Evolutionary conservation across 2,888 invertebrate genomes (phyloP).

Genomic region (Dasypolia templi): DNA sequence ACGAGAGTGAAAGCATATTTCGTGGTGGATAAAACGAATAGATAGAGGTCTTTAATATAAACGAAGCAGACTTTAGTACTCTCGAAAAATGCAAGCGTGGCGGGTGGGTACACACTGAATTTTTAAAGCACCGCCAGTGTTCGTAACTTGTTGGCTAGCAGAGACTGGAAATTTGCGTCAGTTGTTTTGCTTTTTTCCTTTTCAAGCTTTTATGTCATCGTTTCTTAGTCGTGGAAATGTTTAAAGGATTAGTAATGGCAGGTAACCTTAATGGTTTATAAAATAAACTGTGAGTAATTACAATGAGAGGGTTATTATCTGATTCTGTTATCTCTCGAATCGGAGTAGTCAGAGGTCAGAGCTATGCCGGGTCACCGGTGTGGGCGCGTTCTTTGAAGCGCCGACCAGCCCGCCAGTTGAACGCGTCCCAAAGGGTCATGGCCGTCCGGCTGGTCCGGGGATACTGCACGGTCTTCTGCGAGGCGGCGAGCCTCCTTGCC

Average conservation of each 20-base stretch:
- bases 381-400: too few relatives aligned
- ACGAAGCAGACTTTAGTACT: constrained; percentile 90
- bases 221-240: constrained; percentile 47
- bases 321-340: too few relatives aligned
- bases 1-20: constrained; percentile 88
- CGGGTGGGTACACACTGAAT: constrained; percentile 86
- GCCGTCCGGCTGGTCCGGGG: too few relatives aligned
- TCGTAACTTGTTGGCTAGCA: constrained; percentile 69
- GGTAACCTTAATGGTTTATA: constrained; percentile 2
- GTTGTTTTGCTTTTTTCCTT: constrained; percentile 57
- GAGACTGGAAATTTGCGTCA: constrained; percentile 67
- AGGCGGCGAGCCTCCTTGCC: too few relatives aligned
- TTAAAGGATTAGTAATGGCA: constrained; percentile 18
- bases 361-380: too few relatives aligned
- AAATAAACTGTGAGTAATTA: not conserved
- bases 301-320: too few relatives aligned
- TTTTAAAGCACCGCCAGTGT: constrained; percentile 82
- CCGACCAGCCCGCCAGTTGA: too few relatives aligned
- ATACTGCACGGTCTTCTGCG: too few relatives aligned
- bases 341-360: too few relatives aligned
- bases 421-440: too few relatives aligned
- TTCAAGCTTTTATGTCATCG: constrained; percentile 39
- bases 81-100: constrained; percentile 88
- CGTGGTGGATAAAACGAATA: constrained; percentile 89
- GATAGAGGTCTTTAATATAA: constrained; percentile 90